A percentile compares a stretch with the other conserved stretches of the same genome.
Conservation (phyloP, 2,888 invertebrate species). For the Pseudococcus jackbeardsleyi region DNA sequence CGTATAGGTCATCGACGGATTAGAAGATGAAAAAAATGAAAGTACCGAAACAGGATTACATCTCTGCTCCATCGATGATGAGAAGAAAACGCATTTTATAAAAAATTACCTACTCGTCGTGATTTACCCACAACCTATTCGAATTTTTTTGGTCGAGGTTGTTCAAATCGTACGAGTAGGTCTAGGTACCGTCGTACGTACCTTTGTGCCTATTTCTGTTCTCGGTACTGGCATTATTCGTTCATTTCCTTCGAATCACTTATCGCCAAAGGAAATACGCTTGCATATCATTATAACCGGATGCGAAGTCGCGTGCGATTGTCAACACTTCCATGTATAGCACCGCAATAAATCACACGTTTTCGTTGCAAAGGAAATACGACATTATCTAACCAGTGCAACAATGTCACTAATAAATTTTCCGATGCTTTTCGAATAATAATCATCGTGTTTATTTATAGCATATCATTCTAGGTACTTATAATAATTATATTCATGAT, state of each 20-base stretch:
- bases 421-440: constrained; percentile 53
- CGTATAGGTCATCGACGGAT: constrained; percentile 2
- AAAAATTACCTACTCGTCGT: background rate
- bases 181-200: background rate
- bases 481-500: constrained; percentile 32
- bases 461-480: background rate
- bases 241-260: constrained; percentile 27
- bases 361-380: constrained; percentile 23
- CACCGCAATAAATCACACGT: constrained; percentile 46
- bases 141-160: background rate
- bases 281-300: constrained; percentile 53
- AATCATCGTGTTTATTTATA: constrained; percentile 10
- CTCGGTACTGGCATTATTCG: no score
- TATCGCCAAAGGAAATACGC: constrained; percentile 40
- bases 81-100: background rate
- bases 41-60: constrained; percentile 16
- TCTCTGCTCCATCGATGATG: background rate
- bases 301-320: constrained; percentile 61
- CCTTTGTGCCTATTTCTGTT: no score
- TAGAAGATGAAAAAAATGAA: constrained; percentile 9
- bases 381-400: constrained; percentile 40
- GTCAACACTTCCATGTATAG: constrained; percentile 59
- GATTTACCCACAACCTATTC: no score
- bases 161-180: background rate
- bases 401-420: constrained; percentile 47